Conservation (phyloP, 1,140 invertebrate genomes). For the Polypedilum vanderplanki region DNA sequence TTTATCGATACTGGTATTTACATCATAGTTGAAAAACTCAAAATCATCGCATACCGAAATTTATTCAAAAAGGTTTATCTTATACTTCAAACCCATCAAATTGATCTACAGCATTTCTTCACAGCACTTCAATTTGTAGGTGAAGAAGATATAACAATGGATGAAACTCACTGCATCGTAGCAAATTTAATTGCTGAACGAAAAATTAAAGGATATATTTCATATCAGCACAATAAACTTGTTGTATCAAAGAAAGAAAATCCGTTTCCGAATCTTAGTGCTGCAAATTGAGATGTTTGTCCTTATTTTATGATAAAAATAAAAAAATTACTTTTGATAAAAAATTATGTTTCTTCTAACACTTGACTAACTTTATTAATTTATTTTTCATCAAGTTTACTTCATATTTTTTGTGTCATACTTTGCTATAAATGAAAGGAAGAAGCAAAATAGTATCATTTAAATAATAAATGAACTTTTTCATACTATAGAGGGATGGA, state of each 20-base stretch:
- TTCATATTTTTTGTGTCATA: too few relatives aligned
- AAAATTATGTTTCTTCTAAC: too few relatives aligned
- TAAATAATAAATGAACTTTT: too few relatives aligned
- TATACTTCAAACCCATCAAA: constrained; percentile 80
- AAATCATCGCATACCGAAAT: constrained; percentile 91
- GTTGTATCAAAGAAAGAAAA: constrained; percentile 91
- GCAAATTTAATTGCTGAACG: constrained; percentile 94
- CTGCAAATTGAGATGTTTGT: constrained; percentile 31
- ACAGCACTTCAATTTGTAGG: constrained; percentile 71
- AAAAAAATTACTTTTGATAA: too few relatives aligned
- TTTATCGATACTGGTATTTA: constrained; percentile 95
- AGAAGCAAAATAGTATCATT: too few relatives aligned
- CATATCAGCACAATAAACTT: constrained; percentile 92
- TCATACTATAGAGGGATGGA: too few relatives aligned
- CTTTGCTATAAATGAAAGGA: too few relatives aligned
- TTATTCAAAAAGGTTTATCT: constrained; percentile 93
- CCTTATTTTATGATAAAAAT: not conserved
- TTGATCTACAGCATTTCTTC: constrained; percentile 78
- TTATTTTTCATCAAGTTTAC: too few relatives aligned
- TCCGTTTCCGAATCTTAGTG: constrained; percentile 76
- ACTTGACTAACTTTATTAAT: too few relatives aligned
- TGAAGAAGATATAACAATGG: constrained; percentile 78
- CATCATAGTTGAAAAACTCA: constrained; percentile 92
- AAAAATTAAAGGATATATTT: constrained; percentile 95
- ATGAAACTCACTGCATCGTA: constrained; percentile 93